Conservation (phyloP, 2,797 vertebrate genomes). For the Catamblyrhynchus diadema region DNA sequence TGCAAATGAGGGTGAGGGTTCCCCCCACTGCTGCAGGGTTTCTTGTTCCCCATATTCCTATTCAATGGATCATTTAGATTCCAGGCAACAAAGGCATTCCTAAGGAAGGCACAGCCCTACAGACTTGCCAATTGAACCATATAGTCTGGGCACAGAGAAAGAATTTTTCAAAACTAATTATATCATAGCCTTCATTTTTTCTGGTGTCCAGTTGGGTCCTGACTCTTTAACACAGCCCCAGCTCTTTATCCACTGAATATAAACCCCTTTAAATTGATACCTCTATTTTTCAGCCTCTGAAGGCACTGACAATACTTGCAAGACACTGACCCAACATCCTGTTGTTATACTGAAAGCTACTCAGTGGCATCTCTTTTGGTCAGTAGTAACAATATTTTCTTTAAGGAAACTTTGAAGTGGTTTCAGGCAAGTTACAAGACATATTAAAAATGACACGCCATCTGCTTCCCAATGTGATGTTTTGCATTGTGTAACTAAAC, state of each 20-base stretch:
- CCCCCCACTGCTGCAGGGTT: background rate
- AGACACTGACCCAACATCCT: background rate
- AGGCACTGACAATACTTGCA: background rate
- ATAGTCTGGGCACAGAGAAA: background rate
- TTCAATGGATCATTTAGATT: background rate
- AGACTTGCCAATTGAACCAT: background rate
- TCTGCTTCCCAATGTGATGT: constrained; percentile 64
- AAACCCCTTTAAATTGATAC: background rate
- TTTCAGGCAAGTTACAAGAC: constrained; percentile 58
- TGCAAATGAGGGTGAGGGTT: background rate
- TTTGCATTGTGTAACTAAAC: constrained; percentile 63
- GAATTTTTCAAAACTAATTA: background rate
- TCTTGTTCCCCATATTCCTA: background rate
- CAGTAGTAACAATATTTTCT: constrained; percentile 30
- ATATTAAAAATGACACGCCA: constrained; percentile 60
- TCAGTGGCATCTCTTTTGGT: background rate
- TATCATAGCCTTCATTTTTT: background rate
- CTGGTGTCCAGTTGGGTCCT: background rate
- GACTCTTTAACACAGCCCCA: background rate
- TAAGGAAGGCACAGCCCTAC: background rate
- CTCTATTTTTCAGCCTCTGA: background rate
- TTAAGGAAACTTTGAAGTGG: constrained; percentile 52
- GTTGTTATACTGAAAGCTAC: background rate
- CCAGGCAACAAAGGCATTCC: background rate
- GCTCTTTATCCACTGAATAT: background rate